Evolutionary conservation across 2,113 vertebrate species (phyloP).

Genomic region (Antechinus flavipes): DNA sequence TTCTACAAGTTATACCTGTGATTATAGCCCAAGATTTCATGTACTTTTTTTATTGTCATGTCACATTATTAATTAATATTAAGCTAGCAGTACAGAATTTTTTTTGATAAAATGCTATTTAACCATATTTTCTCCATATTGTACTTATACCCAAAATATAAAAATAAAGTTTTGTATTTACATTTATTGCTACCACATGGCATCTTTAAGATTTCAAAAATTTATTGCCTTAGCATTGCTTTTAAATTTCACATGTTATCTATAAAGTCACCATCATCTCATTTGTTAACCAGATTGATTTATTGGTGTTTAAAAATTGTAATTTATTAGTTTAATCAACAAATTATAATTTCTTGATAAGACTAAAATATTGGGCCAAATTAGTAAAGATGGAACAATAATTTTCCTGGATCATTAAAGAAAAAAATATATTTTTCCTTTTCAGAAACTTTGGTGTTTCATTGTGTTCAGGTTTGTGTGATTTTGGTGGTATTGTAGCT

Average conservation of each 20-base stretch:
- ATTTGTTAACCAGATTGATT: background rate
- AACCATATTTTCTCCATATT: no score
- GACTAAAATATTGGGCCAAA: background rate
- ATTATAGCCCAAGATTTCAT: no score
- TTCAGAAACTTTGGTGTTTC: constrained; percentile 94
- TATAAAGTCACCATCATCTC: background rate
- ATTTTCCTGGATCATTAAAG: constrained; percentile 16
- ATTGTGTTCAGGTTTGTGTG: constrained; percentile 92
- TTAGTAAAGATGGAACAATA: background rate
- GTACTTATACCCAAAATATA: background rate
- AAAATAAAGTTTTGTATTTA: background rate
- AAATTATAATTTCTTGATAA: background rate
- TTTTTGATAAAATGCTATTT: no score
- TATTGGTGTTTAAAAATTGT: background rate
- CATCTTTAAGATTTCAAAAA: background rate
- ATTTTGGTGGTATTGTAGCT: constrained; percentile 92
- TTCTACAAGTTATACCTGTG: no score
- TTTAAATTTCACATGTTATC: background rate
- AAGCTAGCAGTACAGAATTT: no score
- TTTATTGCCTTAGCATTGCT: background rate
- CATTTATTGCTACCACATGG: background rate
- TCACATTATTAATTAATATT: no score
- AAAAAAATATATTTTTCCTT: constrained; percentile 37
- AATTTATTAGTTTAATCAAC: background rate
- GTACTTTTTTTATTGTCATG: no score